A percentile compares a stretch with the other conserved stretches of the same genome.
phyloP scores from a whole-genome alignment of 1,140 invertebrate species.

The Neodiprion virginianus region DNA sequence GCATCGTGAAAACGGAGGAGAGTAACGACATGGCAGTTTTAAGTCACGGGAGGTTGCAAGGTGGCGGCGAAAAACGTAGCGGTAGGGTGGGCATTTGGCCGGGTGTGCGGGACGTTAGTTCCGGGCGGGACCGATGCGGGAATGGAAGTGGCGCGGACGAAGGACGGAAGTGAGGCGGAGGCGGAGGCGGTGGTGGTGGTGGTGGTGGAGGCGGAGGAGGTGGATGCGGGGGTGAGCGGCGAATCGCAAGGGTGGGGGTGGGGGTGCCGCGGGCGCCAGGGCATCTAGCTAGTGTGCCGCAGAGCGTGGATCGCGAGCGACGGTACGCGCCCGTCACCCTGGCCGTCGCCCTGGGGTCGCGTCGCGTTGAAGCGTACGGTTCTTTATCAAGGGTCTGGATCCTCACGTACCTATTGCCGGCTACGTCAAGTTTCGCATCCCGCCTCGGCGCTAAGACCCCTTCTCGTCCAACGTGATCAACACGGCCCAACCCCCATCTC shows the following conservation, averaged over 20 bases:
- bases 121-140: background rate
- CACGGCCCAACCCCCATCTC: background rate
- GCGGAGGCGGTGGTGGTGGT: conserved; percentile 24
- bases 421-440: no score
- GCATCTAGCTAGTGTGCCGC: conserved; percentile 55
- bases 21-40: no score
- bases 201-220: background rate
- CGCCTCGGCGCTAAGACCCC: no score
- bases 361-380: conserved; percentile 8
- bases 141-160: conserved; percentile 19
- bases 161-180: conserved; percentile 43
- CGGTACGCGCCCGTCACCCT: conserved; percentile 24
- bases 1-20: no score
- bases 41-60: no score
- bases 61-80: no score
- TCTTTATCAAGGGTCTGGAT: no score
- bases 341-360: conserved; percentile 27
- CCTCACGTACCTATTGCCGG: no score
- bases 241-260: conserved; percentile 32
- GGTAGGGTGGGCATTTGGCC: background rate
- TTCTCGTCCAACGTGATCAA: no score
- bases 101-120: background rate
- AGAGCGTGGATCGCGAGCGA: conserved; percentile 54
- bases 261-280: conserved; percentile 40
- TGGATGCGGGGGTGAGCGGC: conserved; percentile 23